Percentiles rank a stretch among this genome's conserved stretches.
Evolutionary conservation across 2,113 vertebrate genomes (phyloP).

Genomic region (Pterocles gutturalis): DNA sequence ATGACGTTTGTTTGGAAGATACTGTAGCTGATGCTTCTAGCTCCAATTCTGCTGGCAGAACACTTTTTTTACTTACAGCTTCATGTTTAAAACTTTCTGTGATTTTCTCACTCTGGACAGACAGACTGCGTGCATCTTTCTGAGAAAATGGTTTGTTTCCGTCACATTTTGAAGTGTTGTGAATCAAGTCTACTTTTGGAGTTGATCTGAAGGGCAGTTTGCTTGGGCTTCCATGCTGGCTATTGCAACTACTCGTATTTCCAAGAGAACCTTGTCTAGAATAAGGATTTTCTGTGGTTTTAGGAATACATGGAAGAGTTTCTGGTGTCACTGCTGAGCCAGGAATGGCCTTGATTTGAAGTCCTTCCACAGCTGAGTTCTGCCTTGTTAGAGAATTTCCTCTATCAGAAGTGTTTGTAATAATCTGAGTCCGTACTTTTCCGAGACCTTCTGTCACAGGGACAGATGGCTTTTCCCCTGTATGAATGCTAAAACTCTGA

Average conservation of each 20-base stretch:
- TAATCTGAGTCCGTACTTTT: slow-evolving; percentile 90
- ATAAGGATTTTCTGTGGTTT: slow-evolving; percentile 44
- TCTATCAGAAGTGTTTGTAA: slow-evolving; percentile 90
- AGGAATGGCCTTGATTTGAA: slow-evolving; percentile 69
- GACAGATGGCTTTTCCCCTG: slow-evolving; percentile 81
- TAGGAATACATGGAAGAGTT: slow-evolving; percentile 9
- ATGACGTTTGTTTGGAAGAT: slow-evolving; percentile 41
- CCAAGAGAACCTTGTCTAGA: slow-evolving; percentile 75
- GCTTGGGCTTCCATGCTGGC: slow-evolving; percentile 78
- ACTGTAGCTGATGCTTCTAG: slow-evolving; percentile 50
- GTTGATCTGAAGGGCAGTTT: slow-evolving; percentile 74
- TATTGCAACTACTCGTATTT: slow-evolving; percentile 70
- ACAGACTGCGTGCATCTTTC: slow-evolving; percentile 57
- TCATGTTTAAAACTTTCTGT: slow-evolving; percentile 56
- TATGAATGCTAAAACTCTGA: slow-evolving; percentile 90
- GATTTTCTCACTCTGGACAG: slow-evolving; percentile 53
- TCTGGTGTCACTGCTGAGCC: slow-evolving; percentile 52
- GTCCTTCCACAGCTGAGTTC: slow-evolving; percentile 79
- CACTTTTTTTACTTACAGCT: slow-evolving; percentile 42
- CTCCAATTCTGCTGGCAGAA: slow-evolving; percentile 71
- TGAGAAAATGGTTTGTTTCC: slow-evolving; percentile 60
- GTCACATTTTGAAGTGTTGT: slow-evolving; percentile 38
- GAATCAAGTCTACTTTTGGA: slow-evolving; percentile 67
- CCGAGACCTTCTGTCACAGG: slow-evolving; percentile 74
- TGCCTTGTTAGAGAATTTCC: slow-evolving; percentile 88